phyloP scores from a whole-genome alignment of 2,888 invertebrate species.

The Drosophila kuntzei region DNA sequence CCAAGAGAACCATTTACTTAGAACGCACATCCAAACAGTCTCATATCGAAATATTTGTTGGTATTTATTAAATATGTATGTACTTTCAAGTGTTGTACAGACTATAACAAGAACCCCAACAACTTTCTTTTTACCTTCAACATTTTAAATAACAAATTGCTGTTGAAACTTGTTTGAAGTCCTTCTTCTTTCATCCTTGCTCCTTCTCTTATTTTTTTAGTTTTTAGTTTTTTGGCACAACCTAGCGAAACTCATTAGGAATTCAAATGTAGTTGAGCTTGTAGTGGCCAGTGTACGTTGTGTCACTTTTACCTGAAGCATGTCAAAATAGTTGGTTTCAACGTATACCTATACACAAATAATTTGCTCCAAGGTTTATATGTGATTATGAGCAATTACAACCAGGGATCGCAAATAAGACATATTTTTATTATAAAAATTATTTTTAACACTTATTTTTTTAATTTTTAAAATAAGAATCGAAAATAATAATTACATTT shows the following conservation, averaged over 20 bases:
- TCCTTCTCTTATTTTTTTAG: background rate
- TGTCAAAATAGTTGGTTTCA: conserved; percentile 17
- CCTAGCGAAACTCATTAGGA: conserved; percentile 58
- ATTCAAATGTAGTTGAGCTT: conserved; percentile 54
- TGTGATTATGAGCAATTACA: background rate
- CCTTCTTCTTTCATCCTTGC: background rate
- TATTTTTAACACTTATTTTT: too few relatives aligned
- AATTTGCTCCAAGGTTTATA: background rate
- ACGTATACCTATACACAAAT: background rate
- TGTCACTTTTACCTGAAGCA: conserved; percentile 21
- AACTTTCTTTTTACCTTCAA: conserved; percentile 20
- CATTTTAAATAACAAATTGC: conserved; percentile 43
- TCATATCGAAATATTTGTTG: conserved; percentile 18
- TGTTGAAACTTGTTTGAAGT: conserved; percentile 33
- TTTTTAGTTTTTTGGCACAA: conserved; percentile 9
- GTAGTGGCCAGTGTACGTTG: conserved; percentile 16
- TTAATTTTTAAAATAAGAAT: too few relatives aligned
- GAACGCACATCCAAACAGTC: conserved; percentile 24
- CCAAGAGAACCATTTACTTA: conserved; percentile 35
- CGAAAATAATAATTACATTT: too few relatives aligned
- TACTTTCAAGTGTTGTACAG: conserved; percentile 6
- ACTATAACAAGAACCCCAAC: background rate
- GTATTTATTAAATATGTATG: conserved; percentile 31
- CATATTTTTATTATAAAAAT: too few relatives aligned
- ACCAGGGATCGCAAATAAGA: too few relatives aligned